phyloP scores from a whole-genome alignment of 2,888 invertebrate genomes.

The Carcina quercana region DNA sequence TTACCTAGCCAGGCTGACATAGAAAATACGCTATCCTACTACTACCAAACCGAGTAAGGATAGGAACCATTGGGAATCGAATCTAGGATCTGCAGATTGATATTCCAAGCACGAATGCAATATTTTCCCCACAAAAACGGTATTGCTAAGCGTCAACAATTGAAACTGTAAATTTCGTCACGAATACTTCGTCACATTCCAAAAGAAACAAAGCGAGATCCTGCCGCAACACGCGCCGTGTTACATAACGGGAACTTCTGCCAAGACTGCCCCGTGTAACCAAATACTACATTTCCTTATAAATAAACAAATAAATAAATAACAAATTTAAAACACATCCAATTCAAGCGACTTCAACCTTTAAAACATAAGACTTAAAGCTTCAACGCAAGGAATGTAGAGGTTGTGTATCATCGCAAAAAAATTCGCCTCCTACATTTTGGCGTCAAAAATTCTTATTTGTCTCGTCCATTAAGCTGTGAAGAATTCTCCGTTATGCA shows the following conservation, averaged over 20 bases:
- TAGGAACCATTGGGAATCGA: no score
- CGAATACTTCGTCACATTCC: slow-evolving; percentile 1
- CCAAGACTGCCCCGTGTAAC: slow-evolving; percentile 43
- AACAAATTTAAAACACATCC: slow-evolving; percentile 16
- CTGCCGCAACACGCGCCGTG: slow-evolving; percentile 16
- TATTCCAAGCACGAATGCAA: no score
- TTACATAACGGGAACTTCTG: slow-evolving; percentile 41
- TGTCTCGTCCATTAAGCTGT: slow-evolving; percentile 49
- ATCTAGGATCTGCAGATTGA: no score
- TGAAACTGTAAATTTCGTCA: no score
- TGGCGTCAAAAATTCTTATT: slow-evolving; percentile 51
- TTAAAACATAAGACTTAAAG: slow-evolving; percentile 1
- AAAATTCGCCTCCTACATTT: slow-evolving; percentile 47
- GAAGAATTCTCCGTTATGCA: slow-evolving; percentile 62
- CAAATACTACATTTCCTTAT: slow-evolving; percentile 50
- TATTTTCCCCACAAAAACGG: not conserved
- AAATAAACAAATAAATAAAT: slow-evolving; percentile 44
- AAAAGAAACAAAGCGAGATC: not conserved
- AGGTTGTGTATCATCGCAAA: slow-evolving; percentile 23
- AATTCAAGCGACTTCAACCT: slow-evolving; percentile 12
- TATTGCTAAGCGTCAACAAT: no score
- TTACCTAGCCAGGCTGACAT: no score
- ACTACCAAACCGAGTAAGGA: no score
- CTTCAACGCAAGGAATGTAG: slow-evolving; percentile 2
- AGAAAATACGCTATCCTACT: no score